A percentile compares a stretch with the other conserved stretches of the same genome.
Evolutionary conservation across 2,797 vertebrate genomes (phyloP).

Genomic region (Phrynocephalus vlangalii): DNA sequence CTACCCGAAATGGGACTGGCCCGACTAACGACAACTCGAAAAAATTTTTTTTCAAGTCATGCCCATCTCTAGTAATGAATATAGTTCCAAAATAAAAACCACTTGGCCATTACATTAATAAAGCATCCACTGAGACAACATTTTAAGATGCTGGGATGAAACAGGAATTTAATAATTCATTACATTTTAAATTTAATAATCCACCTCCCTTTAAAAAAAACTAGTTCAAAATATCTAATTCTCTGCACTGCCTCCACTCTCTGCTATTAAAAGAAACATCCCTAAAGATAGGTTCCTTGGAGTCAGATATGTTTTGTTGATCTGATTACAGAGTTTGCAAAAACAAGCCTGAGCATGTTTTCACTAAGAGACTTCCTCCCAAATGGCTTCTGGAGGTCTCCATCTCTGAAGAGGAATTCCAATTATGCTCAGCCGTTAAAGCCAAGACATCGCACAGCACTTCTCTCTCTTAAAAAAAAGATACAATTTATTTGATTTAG

Average conservation of each 20-base stretch:
- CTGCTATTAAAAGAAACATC: conserved; percentile 49
- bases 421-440: conserved; percentile 21
- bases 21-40: no score
- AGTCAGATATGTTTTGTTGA: conserved; percentile 31
- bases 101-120: background rate
- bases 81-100: background rate
- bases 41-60: no score
- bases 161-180: conserved; percentile 58
- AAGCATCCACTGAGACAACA: conserved; percentile 27
- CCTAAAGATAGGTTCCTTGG: conserved; percentile 18
- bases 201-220: conserved; percentile 53
- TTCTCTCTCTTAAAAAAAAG: background rate
- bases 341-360: background rate
- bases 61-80: no score
- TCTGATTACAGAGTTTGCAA: conserved; percentile 37
- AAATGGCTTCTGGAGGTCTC: background rate
- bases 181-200: conserved; percentile 64
- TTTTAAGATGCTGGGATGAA: conserved; percentile 38
- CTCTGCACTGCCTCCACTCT: conserved; percentile 38
- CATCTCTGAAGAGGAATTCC: background rate
- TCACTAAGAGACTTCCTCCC: conserved; percentile 30
- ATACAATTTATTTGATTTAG: background rate
- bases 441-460: background rate
- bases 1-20: no score
- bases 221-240: conserved; percentile 45